These are phyloP conservation scores for Melopsittacus undulatus DNA, from an alignment of 2,797 vertebrate species.

Conservation along the genomic window DNA sequence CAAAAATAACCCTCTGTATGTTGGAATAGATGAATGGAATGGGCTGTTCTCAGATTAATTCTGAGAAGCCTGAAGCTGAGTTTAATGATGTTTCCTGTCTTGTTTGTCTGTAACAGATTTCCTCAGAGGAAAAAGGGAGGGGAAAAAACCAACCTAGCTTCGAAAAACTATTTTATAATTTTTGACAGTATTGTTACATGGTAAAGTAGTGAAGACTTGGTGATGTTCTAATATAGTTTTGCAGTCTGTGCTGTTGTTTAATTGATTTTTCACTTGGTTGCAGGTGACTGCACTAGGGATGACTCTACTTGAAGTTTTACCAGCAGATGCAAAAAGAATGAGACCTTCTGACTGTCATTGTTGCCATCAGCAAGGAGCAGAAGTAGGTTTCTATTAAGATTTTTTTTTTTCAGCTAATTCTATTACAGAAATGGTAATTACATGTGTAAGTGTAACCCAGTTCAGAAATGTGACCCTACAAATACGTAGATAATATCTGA, in stretches of 20 bases:
- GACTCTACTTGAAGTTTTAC: constrained; percentile 79
- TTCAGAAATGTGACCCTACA: background rate
- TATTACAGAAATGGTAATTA: background rate
- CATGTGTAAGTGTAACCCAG: background rate
- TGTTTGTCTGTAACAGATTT: background rate
- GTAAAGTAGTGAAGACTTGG: background rate
- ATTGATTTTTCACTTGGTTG: constrained; percentile 43
- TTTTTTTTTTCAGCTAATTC: background rate
- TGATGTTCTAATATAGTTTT: background rate
- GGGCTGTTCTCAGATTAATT: background rate
- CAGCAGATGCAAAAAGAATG: constrained; percentile 78
- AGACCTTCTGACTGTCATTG: constrained; percentile 78
- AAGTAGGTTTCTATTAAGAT: constrained; percentile 72
- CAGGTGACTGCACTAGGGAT: constrained; percentile 37
- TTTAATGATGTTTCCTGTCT: background rate
- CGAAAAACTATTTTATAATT: background rate
- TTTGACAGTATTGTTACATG: background rate
- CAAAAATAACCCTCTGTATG: background rate
- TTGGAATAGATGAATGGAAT: background rate
- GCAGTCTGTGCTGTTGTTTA: background rate
- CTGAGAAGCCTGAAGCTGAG: background rate
- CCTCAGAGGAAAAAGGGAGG: background rate
- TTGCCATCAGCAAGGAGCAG: constrained; percentile 79
- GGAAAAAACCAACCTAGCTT: fast-evolving
- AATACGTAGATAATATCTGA: background rate